Percentiles rank a stretch among this genome's conserved stretches.
phyloP scores from a whole-genome alignment of 2,797 vertebrate species.

The Microctenopoma stevenorrisi region DNA sequence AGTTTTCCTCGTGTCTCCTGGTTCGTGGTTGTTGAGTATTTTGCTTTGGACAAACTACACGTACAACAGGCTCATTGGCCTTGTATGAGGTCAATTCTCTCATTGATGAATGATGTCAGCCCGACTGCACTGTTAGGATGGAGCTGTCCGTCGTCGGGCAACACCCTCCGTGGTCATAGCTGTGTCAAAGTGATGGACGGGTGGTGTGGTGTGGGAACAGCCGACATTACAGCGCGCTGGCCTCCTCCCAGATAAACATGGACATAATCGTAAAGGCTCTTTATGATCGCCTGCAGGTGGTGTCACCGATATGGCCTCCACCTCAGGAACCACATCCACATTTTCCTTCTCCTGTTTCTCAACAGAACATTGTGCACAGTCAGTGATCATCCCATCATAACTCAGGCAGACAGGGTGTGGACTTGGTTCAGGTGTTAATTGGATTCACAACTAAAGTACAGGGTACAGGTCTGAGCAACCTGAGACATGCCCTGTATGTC shows the following conservation, averaged over 20 bases:
- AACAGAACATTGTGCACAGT: not conserved
- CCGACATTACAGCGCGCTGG: slow-evolving; percentile 37
- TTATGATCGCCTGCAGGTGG: slow-evolving; percentile 8
- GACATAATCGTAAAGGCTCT: slow-evolving; percentile 5
- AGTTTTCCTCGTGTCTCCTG: no score
- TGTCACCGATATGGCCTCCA: slow-evolving; percentile 4
- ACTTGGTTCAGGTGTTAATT: slow-evolving; percentile 6
- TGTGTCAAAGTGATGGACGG: slow-evolving; percentile 34
- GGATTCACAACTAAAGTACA: slow-evolving; percentile 4
- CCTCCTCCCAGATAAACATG: slow-evolving; percentile 38
- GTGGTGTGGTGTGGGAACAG: not conserved
- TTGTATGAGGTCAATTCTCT: not conserved
- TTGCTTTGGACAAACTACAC: no score
- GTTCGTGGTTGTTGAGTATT: no score
- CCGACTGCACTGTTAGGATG: slow-evolving; percentile 3
- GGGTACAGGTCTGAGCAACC: not conserved
- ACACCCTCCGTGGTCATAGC: slow-evolving; percentile 26
- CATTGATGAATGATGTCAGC: slow-evolving; percentile 40
- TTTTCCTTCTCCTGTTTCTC: not conserved
- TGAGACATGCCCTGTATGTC: not conserved
- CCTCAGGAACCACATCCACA: slow-evolving; percentile 31
- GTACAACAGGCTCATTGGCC: not conserved
- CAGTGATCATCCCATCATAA: not conserved
- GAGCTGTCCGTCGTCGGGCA: slow-evolving; percentile 34
- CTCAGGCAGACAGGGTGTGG: not conserved